Base-by-base conservation (phyloP, 2,113 vertebrate genomes). In the Rhea americana region DNA sequence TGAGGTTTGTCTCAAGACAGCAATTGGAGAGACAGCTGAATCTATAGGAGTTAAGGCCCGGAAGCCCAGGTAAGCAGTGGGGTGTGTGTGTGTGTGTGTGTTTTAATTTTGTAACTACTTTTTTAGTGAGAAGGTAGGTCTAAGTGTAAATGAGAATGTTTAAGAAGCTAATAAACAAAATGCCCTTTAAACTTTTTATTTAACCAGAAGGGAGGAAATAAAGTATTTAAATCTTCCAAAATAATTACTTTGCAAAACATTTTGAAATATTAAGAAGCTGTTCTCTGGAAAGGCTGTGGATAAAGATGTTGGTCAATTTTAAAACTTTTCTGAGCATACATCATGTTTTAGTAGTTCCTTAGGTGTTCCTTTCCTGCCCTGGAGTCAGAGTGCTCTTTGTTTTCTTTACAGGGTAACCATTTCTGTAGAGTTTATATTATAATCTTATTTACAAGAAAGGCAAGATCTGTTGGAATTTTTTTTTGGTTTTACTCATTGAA, bases 41-140 rank as follows among this genome's bases (percentile, higher is more conserved):
- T 26, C 4, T 50, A 19, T 30, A 8, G 50, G 17, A 66, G 4
- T 3, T 41, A 41, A 68, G 79, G 90, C 9, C 26, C 50, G 72
- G 59, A 82, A 93, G 71, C 41, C 22, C 35, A 59, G 37, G 75
- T 63, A 76, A 45, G 76, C 13, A 58, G 9, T 35, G 35, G 35
- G 35, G 35, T 35, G 35, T 35, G 35, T 35, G 35, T 35, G 35
- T 35, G 35, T 35, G 35, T 35, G 35, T 35, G 35, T 35, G 35
- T 35, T 35, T 35, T 89, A 73, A 35, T 48, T 85, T 85, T 32
- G 16, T 66, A 80, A 41, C 58, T 43, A 30, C 35, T 89, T 73
- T 87, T 80, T 63, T 82, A 55, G 16, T 92, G 91, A 87, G 79
- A 94, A 76, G 67, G 63, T 59, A 66, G 25, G 70, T 85, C 50